These are phyloP conservation scores for Anthopleura xanthogrammica DNA, from an alignment of 92 coral and sea anemone species.

Conservation along the genomic window DNA sequence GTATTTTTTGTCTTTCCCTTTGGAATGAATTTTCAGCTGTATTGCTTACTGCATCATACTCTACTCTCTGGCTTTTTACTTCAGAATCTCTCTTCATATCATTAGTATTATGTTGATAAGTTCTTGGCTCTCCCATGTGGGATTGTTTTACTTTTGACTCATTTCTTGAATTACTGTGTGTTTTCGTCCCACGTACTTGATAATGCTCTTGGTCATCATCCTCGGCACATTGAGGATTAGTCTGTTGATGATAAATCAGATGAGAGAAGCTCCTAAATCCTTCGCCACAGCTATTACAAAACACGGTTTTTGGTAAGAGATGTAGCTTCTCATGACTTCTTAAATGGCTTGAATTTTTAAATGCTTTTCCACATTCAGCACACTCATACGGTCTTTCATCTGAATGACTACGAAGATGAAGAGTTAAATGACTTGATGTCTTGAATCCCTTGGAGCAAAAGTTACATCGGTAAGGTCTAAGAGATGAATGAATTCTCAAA, in stretches of 20 bases:
- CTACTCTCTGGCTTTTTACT: too few species aligned
- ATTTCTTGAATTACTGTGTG: not conserved
- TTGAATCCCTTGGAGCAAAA: slow-evolving; percentile 37
- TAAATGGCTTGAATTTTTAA: slow-evolving; percentile 38
- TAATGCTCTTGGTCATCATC: not conserved
- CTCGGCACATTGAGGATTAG: slow-evolving; percentile 18
- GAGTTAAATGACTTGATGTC: slow-evolving; percentile 35
- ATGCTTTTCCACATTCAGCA: slow-evolving; percentile 24
- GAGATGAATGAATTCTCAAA: slow-evolving; percentile 29
- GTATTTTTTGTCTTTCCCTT: too few species aligned
- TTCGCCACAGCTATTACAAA: slow-evolving; percentile 24
- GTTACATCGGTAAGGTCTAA: slow-evolving; percentile 26
- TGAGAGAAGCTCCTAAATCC: slow-evolving; percentile 26
- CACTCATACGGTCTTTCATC: slow-evolving; percentile 39
- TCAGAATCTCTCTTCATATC: too few species aligned
- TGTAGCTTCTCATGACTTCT: slow-evolving; percentile 23
- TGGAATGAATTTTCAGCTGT: too few species aligned
- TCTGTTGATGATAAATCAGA: slow-evolving; percentile 17
- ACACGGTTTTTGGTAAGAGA: slow-evolving; percentile 4
- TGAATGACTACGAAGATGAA: slow-evolving; percentile 27
- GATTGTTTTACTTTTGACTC: not conserved
- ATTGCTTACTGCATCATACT: too few species aligned
- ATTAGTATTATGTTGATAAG: too few species aligned
- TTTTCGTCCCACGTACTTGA: not conserved
- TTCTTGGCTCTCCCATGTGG: not conserved